phyloP scores from a whole-genome alignment of 1,140 invertebrate species.

The Trachelipus rathkii region DNA sequence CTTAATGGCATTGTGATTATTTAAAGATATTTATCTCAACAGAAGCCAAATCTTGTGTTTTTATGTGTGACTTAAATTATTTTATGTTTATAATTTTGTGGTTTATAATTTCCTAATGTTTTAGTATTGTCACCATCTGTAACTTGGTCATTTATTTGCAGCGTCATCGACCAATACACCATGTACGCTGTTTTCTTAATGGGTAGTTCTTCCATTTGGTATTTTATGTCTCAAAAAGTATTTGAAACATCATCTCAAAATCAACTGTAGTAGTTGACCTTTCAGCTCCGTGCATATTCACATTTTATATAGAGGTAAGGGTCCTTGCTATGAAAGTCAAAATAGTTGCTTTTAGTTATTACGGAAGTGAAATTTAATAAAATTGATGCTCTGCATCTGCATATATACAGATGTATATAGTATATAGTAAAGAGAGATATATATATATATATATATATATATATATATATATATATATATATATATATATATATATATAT shows the following conservation, averaged over 20 bases:
- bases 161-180: conserved; percentile 62
- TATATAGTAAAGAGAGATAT: too few species aligned
- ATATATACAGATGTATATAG: neutral
- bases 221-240: conserved; percentile 23
- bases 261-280: conserved; percentile 38
- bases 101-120: too few species aligned
- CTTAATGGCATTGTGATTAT: neutral
- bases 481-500: too few species aligned
- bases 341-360: neutral
- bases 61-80: too few species aligned
- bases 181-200: conserved; percentile 61
- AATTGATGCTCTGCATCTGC: too few species aligned
- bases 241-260: conserved; percentile 6
- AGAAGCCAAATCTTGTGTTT: too few species aligned
- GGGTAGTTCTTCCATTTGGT: conserved; percentile 57
- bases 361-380: neutral
- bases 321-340: neutral
- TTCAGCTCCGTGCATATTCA: conserved; percentile 73
- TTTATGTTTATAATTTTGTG: too few species aligned
- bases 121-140: too few species aligned
- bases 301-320: conserved; percentile 72
- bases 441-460: too few species aligned
- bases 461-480: too few species aligned
- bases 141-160: conserved; percentile 54
- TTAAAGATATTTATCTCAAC: too few species aligned